A percentile compares a stretch with the other conserved stretches of the same genome.
Evolutionary conservation across 1,140 invertebrate genomes (phyloP).

Genomic region (Acyrthosiphon pisum): DNA sequence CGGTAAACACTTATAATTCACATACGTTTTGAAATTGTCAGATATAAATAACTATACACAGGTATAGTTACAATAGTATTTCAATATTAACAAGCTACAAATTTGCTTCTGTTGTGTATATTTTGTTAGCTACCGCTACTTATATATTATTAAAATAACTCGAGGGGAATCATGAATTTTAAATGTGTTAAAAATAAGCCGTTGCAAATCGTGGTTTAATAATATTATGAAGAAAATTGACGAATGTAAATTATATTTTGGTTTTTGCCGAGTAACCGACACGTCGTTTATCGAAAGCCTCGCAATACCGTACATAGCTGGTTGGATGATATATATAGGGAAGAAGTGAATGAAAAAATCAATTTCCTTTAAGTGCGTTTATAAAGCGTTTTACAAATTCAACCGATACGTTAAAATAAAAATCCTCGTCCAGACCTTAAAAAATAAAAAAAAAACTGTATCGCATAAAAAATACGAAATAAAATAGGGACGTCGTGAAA

Average conservation of each 20-base stretch:
- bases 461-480: constrained; percentile 48
- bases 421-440: constrained; percentile 43
- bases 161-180: not conserved
- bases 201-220: not conserved
- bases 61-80: too few species aligned
- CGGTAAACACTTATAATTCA: not conserved
- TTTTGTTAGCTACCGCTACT: not conserved
- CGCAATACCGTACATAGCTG: not conserved
- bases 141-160: not conserved
- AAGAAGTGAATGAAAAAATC: constrained; percentile 52
- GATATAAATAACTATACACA: too few species aligned
- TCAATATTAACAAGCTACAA: not conserved
- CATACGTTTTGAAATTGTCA: too few species aligned
- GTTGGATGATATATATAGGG: not conserved
- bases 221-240: not conserved
- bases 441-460: constrained; percentile 41
- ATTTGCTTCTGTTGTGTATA: not conserved
- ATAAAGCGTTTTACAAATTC: constrained; percentile 57
- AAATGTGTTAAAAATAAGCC: not conserved
- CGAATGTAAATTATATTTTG: constrained; percentile 36
- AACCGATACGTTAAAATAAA: constrained; percentile 57
- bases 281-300: constrained; percentile 43
- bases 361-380: constrained; percentile 57
- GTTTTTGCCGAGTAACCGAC: constrained; percentile 49
- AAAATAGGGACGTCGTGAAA: constrained; percentile 56